Evolutionary conservation across 64 coral and sea anemone species (phyloP).

Genomic region (Montipora cactus): DNA sequence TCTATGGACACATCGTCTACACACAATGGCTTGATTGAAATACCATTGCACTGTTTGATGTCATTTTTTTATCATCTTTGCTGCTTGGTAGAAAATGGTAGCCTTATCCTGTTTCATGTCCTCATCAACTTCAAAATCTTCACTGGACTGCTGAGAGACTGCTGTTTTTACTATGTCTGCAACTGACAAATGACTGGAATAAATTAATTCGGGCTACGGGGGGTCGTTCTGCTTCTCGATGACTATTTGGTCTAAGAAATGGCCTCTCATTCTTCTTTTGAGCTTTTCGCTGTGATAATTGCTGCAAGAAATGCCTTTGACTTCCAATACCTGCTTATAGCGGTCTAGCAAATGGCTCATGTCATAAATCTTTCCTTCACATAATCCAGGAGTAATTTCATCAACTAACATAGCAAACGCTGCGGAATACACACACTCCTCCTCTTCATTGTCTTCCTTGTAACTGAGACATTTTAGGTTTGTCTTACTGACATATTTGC

Average conservation of each 20-base stretch:
- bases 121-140: no score
- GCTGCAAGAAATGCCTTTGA: neutral
- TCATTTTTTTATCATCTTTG: no score
- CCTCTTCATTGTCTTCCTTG: no score
- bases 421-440: neutral
- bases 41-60: no score
- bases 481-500: no score
- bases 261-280: neutral
- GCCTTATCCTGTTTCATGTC: no score
- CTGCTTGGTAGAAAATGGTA: no score
- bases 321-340: neutral
- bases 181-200: neutral
- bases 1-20: no score
- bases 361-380: neutral
- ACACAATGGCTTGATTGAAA: no score
- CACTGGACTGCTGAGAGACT: no score
- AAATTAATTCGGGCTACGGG: neutral
- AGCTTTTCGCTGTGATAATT: neutral
- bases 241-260: neutral
- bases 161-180: no score
- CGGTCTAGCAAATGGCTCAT: conserved; percentile 1
- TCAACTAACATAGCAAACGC: neutral
- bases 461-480: no score
- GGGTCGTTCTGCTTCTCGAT: neutral
- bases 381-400: neutral